Base-by-base conservation (phyloP, 2,888 invertebrate species). In the Autographa pulchrina region DNA sequence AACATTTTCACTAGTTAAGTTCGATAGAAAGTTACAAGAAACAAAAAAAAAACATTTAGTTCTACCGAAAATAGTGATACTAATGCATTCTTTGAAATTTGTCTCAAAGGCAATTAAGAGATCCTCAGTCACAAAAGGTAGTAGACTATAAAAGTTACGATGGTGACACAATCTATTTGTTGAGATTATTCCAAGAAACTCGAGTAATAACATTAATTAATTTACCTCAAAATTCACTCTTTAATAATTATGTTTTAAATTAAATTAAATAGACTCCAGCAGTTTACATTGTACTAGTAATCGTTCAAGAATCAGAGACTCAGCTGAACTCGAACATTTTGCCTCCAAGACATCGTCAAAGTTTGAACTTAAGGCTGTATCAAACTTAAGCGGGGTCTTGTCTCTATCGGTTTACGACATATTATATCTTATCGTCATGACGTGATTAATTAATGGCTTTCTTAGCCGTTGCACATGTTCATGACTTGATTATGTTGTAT, bases 341-440 rank as follows among this genome's bases (percentile, higher is more conserved):
- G 9, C 11, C n/a, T 59, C 48, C 31, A 11, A 56, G 54, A 68
- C 43, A 74, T 69, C n/a, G 52, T 65, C 58, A 35, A 74, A 69
- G 56, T 68, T 58, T 25, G 41, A 25, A 1, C 25, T 41, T 13
- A 13, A 13, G 3, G 31, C 13, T 31, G 43, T 61, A 65, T 77
- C 67, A 68, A 78, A 78, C 56, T 78, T 66, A 20, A 56, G 41
- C 62, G n/a, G 11, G 25, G 60, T 66, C 48, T 60, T 59, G 41
- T 68, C 60, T 20, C 31, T 48, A 35, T 25, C 38, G 31, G 48
- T 20, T 67, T 58, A 65, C 52, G 41, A 56, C 25, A 13, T 56
- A 56, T 56, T 25, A 56, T 14, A 56, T 56, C 54, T 56, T 56
- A 25, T 25, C 54, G 8, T 1, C 20, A 56, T 56, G 13, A 25